Base-by-base conservation (phyloP, 2,113 vertebrate genomes). In the Micronycteris hirsuta region DNA sequence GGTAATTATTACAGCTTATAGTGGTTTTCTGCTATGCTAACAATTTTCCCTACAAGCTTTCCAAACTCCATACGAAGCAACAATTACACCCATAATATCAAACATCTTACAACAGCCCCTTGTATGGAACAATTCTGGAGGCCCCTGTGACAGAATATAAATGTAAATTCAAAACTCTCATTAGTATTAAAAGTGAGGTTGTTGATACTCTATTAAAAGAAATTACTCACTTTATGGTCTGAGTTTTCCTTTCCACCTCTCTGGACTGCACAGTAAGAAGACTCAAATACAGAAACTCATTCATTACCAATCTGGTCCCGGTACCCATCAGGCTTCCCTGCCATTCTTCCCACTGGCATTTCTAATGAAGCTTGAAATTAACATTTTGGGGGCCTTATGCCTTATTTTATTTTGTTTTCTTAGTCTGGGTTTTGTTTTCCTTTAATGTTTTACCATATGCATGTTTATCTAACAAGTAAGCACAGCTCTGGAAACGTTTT, bases 351-450 rank as follows among this genome's bases (percentile, higher is more conserved):
- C 95, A 56, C 38, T 89, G 96, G 74, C 94, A 95, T 86, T 95
- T 94, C 88, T 92, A 97, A 87, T 0, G 58, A 54, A 95, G 31
- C 54, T 93, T 95, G 82, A 97, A 98, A 97, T 97, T 86, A 88
- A 91, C 49, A 56, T 8, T 24, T 7, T 89, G 82, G 82, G 54
- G 36, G 52, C 33, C 31, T 70, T 81, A 49, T 88, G 47, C 22
- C 26, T 84, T 91, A 56, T 90, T 93, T 89, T 93, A 68, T 81
- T 92, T 88, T 89, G 78, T 94, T 83, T 22, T n/a, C 22, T 91
- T 94, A 92, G 38, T 86, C 52, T 73, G 36, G 41, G 33, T 83
- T 94, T 92, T 95, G 71, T 74, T 94, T 96, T 88, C 73, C 31
- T 86, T 96, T 49, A 47, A 45, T 91, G 36, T 91, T 90, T 94